phyloP scores from a whole-genome alignment of 2,113 vertebrate species.

The Lepisosteus oculatus region DNA sequence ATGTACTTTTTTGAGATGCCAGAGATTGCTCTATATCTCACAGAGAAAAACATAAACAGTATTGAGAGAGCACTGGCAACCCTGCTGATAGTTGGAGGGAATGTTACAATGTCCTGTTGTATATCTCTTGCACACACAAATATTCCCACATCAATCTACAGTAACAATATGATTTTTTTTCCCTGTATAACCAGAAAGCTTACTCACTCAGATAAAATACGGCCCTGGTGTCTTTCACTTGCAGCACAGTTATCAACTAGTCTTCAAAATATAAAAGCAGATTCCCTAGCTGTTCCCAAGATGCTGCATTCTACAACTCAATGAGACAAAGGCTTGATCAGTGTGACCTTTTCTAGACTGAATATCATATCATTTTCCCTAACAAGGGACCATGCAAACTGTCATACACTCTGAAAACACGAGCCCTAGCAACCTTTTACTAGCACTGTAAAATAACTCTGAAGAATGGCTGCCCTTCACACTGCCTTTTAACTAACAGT shows the following conservation, averaged over 20 bases:
- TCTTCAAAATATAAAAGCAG: not conserved
- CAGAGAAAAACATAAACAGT: constrained; percentile 4
- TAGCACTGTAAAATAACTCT: not conserved
- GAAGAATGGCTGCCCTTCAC: not conserved
- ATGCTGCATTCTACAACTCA: constrained; percentile 42
- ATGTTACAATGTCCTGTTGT: not conserved
- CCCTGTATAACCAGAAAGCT: constrained; percentile 4
- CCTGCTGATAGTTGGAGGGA: not conserved
- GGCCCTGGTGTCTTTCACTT: not conserved
- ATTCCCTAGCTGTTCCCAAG: constrained; percentile 12
- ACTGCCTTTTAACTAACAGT: too few species aligned
- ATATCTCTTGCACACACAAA: not conserved
- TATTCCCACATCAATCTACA: not conserved
- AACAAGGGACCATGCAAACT: constrained; percentile 46
- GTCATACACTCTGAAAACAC: constrained; percentile 47
- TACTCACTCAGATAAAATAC: not conserved
- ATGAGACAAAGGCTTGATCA: constrained; percentile 40
- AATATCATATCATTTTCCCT: constrained; percentile 45
- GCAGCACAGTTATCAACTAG: not conserved
- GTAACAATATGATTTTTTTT: not conserved
- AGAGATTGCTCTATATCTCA: not conserved
- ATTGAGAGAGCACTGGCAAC: constrained; percentile 10
- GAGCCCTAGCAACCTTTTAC: not conserved
- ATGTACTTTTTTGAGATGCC: too few species aligned
- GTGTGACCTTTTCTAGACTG: constrained; percentile 49